Percentiles rank a stretch among this genome's conserved stretches.
These are phyloP conservation scores for Strigamia maritima DNA, from an alignment of 2,888 invertebrate species.

Conservation along the genomic window DNA sequence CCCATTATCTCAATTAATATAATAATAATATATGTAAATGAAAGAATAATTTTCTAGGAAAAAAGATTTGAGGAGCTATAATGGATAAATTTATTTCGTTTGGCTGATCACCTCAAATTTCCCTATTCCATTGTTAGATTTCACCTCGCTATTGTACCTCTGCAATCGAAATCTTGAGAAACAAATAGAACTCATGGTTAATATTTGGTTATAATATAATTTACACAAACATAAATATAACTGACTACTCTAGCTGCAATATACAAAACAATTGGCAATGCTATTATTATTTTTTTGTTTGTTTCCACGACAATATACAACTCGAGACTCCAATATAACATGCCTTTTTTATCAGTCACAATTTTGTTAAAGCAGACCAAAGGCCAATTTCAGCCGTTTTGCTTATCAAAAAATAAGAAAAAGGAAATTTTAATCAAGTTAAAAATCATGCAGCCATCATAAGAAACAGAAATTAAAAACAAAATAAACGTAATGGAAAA, in stretches of 20 bases:
- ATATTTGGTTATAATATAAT: conserved; percentile 31
- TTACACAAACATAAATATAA: conserved; percentile 32
- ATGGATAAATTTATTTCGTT: conserved; percentile 15
- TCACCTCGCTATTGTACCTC: conserved; percentile 2
- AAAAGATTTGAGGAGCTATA: conserved; percentile 8
- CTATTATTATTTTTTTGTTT: neutral
- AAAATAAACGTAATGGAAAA: neutral
- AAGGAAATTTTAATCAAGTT: neutral
- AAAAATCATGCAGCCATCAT: conserved; percentile 16
- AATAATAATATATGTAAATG: conserved; percentile 26
- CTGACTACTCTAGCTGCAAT: conserved; percentile 36
- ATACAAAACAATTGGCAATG: conserved; percentile 26
- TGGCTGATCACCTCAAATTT: conserved; percentile 19
- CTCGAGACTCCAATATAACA: neutral
- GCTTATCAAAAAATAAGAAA: neutral
- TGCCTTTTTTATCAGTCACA: neutral
- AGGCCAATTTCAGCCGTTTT: neutral
- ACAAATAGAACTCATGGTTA: conserved; percentile 26
- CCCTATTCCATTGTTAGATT: neutral
- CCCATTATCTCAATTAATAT: conserved; percentile 32
- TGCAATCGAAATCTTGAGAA: conserved; percentile 18
- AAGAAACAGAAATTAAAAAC: neutral
- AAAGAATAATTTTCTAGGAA: conserved; percentile 5
- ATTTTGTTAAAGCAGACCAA: conserved; percentile 14
- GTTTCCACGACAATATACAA: conserved; percentile 2